These are phyloP conservation scores for Hetaerina titia DNA, from an alignment of 2,888 invertebrate genomes.

Conservation along the genomic window DNA sequence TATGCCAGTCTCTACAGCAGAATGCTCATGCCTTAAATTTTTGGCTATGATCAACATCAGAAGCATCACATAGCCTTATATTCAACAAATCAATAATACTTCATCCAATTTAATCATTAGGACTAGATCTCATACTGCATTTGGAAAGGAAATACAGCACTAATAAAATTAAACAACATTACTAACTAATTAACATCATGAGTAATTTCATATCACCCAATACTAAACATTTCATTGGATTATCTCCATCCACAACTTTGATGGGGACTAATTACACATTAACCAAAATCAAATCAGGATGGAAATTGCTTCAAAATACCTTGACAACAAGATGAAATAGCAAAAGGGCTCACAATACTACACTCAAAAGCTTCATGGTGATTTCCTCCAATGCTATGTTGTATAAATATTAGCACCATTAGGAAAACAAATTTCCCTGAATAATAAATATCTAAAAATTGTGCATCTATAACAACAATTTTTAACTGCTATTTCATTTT, in stretches of 20 bases:
- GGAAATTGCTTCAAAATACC: not conserved
- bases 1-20: too few species aligned
- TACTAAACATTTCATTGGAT: not conserved
- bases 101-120: not conserved
- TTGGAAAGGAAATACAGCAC: not conserved
- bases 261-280: not conserved
- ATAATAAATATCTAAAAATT: conserved; percentile 28
- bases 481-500: not conserved
- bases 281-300: not conserved
- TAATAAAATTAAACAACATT: not conserved
- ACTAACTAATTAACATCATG: not conserved
- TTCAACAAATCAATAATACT: not conserved
- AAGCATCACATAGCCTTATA: not conserved
- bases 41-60: too few species aligned
- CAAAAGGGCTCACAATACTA: not conserved
- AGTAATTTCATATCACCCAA: not conserved
- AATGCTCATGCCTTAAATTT: too few species aligned
- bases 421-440: not conserved
- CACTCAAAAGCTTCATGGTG: not conserved
- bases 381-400: not conserved
- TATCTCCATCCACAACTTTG: not conserved
- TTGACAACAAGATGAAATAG: not conserved
- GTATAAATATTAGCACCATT: conserved; percentile 29
- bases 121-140: not conserved
- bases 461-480: not conserved